Percentiles rank a stretch among this genome's conserved stretches.
These are phyloP conservation scores for Eulemur coronatus DNA, from an alignment of 2,797 vertebrate genomes.

Conservation along the genomic window DNA sequence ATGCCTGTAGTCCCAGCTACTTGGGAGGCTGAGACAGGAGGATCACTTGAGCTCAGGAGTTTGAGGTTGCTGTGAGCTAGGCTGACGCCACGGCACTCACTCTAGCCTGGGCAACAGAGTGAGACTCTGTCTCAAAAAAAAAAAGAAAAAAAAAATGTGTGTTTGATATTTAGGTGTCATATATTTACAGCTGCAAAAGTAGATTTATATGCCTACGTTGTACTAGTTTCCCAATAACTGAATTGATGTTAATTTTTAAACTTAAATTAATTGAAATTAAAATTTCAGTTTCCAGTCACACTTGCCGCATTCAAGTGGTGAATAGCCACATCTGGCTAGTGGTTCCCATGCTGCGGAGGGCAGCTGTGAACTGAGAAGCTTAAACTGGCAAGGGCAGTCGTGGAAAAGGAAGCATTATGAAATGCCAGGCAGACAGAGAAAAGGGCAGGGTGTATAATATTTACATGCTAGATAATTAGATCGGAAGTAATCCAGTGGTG, in stretches of 20 bases:
- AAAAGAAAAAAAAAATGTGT: not conserved
- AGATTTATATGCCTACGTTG: not conserved
- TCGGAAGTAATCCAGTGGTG: not conserved
- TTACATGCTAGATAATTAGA: not conserved
- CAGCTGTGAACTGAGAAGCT: not conserved
- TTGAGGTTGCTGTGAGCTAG: no score
- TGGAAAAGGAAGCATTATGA: not conserved
- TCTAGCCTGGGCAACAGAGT: no score
- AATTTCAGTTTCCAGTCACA: not conserved
- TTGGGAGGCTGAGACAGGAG: no score
- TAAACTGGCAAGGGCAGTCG: not conserved
- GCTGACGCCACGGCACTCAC: no score
- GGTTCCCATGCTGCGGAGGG: not conserved
- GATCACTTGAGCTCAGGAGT: no score
- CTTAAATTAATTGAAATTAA: not conserved
- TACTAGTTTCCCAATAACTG: not conserved
- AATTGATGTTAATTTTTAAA: not conserved
- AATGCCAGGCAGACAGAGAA: not conserved
- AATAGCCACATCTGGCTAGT: not conserved
- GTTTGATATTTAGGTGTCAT: not conserved
- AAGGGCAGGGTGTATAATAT: not conserved
- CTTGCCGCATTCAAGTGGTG: not conserved
- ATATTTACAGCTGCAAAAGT: not conserved
- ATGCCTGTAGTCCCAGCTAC: no score
- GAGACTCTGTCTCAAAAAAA: no score